Evolutionary conservation across 2,113 vertebrate species (phyloP).

Genomic region (Mesitornis unicolor): DNA sequence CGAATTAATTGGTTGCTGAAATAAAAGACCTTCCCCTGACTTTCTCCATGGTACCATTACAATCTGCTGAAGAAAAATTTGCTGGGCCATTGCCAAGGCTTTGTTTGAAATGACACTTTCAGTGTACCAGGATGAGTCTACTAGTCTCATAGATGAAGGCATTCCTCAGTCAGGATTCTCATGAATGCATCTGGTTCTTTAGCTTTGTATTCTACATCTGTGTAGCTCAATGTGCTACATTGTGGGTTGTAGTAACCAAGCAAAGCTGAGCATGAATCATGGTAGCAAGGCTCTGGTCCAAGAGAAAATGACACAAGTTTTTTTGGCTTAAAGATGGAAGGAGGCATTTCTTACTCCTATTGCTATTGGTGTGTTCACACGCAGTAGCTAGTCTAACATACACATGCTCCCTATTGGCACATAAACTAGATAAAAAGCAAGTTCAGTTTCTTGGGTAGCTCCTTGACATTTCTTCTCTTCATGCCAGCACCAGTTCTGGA

Average conservation of each 20-base stretch:
- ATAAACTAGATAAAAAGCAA: not conserved
- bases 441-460: not conserved
- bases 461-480: not conserved
- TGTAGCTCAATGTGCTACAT: not conserved
- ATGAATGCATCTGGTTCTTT: not conserved
- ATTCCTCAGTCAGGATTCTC: not conserved
- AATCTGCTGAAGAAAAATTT: not conserved
- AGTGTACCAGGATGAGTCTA: not conserved
- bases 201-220: not conserved
- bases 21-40: not conserved
- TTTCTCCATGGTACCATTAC: not conserved
- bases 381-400: not conserved
- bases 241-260: not conserved
- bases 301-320: not conserved
- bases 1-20: not conserved
- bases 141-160: fast-evolving
- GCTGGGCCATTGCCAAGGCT: not conserved
- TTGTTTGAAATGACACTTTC: not conserved
- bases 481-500: not conserved
- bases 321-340: not conserved
- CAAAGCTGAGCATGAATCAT: not conserved
- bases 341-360: not conserved
- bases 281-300: not conserved
- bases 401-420: not conserved
- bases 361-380: not conserved